These are phyloP conservation scores for Manis javanica DNA, from an alignment of 2,797 vertebrate species.

Conservation along the genomic window DNA sequence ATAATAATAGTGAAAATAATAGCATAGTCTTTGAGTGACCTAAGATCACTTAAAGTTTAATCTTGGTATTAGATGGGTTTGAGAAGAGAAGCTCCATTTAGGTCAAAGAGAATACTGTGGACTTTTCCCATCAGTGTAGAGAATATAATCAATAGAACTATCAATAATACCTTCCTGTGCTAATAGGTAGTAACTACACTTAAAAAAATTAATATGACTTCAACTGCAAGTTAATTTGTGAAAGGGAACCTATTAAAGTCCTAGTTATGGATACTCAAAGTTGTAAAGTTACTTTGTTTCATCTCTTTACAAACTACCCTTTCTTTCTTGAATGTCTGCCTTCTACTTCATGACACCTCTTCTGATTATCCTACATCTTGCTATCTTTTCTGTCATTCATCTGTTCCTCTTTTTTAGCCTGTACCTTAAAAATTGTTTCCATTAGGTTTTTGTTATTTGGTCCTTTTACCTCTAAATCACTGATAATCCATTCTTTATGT, in stretches of 20 bases:
- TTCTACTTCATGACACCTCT: not conserved
- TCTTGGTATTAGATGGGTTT: not conserved
- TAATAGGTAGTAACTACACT: no score
- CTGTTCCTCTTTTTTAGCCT: not conserved
- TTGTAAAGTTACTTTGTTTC: slow-evolving; percentile 3
- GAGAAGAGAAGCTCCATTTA: not conserved
- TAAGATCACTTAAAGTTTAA: not conserved
- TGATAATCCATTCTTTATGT: not conserved
- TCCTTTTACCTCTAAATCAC: not conserved
- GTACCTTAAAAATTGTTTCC: not conserved
- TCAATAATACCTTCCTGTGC: no score
- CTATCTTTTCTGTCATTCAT: not conserved
- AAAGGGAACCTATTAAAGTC: not conserved
- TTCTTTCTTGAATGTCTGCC: not conserved
- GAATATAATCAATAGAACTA: no score
- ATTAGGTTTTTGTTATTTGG: not conserved
- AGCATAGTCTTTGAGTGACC: not conserved
- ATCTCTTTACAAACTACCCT: not conserved
- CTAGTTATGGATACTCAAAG: not conserved
- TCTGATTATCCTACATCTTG: not conserved
- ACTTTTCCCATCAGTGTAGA: not conserved
- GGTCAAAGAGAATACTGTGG: not conserved
- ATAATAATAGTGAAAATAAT: not conserved
- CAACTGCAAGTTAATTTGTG: not conserved
- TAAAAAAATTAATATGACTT: not conserved